phyloP scores from a whole-genome alignment of 2,113 vertebrate species.

The Nothocercus julius region DNA sequence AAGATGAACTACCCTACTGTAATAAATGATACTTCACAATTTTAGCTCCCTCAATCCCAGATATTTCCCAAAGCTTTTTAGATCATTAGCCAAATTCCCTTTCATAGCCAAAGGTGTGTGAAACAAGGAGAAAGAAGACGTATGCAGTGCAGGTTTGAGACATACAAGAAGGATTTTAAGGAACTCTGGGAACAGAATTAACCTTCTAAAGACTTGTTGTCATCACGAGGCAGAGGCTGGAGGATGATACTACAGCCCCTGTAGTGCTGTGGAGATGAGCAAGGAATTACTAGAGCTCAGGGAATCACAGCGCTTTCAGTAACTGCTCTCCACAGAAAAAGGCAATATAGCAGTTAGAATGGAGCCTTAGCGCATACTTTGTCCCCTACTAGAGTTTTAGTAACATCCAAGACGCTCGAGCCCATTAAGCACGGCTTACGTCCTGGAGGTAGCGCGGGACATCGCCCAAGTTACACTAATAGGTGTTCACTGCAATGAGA shows the following conservation, averaged over 20 bases:
- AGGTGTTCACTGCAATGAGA: neutral
- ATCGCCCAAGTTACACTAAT: fast-evolving
- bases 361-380: neutral
- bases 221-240: neutral
- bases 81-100: neutral
- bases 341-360: neutral
- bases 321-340: neutral
- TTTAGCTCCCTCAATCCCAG: fast-evolving
- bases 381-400: neutral
- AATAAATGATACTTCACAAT: neutral
- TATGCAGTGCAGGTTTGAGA: neutral
- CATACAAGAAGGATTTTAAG: neutral
- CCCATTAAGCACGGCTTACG: neutral
- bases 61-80: neutral
- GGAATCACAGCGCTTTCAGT: neutral
- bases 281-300: neutral
- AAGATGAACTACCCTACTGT: neutral
- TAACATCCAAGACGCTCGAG: neutral
- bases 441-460: too few species aligned
- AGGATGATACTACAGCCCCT: neutral
- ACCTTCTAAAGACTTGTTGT: neutral
- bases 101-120: neutral
- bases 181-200: neutral
- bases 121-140: neutral
- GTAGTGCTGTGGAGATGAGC: neutral